Evolutionary conservation across 2,797 vertebrate genomes (phyloP).

Genomic region (Sphaeramia orbicularis): DNA sequence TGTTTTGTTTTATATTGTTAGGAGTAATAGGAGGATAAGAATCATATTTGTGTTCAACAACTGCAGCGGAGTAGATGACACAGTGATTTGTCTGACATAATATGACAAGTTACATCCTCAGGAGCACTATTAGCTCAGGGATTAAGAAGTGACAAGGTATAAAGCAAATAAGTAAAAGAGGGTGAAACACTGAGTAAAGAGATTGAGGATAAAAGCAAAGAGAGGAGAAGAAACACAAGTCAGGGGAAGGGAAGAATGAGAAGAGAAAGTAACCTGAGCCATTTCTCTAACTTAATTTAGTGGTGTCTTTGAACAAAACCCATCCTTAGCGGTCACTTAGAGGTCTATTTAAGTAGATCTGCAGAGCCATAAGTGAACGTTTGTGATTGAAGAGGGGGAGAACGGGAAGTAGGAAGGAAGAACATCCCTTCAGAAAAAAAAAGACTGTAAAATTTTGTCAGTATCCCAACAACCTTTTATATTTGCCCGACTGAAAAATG

Average conservation of each 20-base stretch:
- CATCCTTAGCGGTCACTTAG: constrained; percentile 30
- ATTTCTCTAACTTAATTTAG: constrained; percentile 53
- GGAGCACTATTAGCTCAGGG: constrained; percentile 47
- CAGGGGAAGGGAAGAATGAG: not conserved
- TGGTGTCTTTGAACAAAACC: constrained; percentile 32
- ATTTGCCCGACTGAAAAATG: constrained; percentile 1
- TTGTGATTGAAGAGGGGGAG: constrained; percentile 6
- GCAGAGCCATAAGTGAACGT: constrained; percentile 22
- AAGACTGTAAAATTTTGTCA: no score
- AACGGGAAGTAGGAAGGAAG: not conserved
- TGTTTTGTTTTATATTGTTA: not conserved
- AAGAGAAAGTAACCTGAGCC: constrained; percentile 33
- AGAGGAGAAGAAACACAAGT: not conserved
- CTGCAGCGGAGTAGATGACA: constrained; percentile 25
- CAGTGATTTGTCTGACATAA: constrained; percentile 44
- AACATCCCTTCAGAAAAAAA: not conserved
- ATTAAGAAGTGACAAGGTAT: constrained; percentile 52
- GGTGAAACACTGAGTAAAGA: constrained; percentile 37
- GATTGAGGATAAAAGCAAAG: constrained; percentile 2
- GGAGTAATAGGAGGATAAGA: not conserved
- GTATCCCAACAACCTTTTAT: not conserved
- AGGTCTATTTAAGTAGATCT: constrained; percentile 41
- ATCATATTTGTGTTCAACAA: constrained; percentile 41
- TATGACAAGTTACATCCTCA: constrained; percentile 46
- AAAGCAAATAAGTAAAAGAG: constrained; percentile 45